Conservation (phyloP, 2,797 vertebrate genomes). For the Sparidentex hasta region DNA sequence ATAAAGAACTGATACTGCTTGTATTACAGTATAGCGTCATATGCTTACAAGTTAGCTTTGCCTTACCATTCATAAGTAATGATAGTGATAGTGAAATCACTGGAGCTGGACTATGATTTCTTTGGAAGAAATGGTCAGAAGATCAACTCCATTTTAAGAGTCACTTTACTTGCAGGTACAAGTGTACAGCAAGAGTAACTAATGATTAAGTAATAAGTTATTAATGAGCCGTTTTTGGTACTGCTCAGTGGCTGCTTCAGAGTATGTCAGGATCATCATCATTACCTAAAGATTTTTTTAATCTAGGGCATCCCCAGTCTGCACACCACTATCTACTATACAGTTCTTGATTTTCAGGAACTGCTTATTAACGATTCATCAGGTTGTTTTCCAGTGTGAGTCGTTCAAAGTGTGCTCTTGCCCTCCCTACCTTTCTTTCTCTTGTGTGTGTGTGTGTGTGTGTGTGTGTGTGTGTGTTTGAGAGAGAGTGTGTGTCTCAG, state of each 20-base stretch:
- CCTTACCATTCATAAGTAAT: too few relatives aligned
- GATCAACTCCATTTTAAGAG: background rate
- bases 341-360: background rate
- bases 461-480: slow-evolving; percentile 26
- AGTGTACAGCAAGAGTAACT: background rate
- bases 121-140: background rate
- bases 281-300: background rate
- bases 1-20: background rate
- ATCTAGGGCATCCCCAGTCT: background rate
- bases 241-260: background rate
- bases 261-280: background rate
- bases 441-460: slow-evolving; percentile 12
- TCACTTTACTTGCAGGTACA: background rate
- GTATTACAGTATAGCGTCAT: background rate
- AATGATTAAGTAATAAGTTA: background rate
- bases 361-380: too few relatives aligned
- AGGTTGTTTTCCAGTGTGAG: background rate
- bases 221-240: background rate
- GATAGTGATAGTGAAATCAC: too few relatives aligned
- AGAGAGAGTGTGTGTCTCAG: slow-evolving; percentile 8
- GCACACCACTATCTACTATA: background rate
- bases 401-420: slow-evolving; percentile 7
- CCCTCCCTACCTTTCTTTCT: slow-evolving; percentile 16
- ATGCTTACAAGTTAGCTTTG: background rate
- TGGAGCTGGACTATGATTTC: background rate